Conservation (phyloP, 2,113 vertebrate genomes). For the Ia io region DNA sequence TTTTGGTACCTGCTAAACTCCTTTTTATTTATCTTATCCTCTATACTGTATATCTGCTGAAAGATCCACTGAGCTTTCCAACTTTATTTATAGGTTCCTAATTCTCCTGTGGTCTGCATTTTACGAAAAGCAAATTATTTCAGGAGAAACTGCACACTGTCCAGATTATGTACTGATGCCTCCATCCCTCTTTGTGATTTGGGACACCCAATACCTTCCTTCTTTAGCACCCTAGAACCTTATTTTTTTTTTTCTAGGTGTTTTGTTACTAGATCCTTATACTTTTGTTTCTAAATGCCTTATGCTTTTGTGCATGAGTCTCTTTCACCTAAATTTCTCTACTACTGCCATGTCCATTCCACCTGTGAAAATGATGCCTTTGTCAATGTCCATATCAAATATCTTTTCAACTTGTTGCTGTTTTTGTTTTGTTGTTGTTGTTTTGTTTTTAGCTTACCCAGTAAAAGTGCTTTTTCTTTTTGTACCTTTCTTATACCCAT, state of each 20-base stretch:
- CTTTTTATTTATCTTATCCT: neutral
- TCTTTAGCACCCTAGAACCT: neutral
- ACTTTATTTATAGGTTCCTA: neutral
- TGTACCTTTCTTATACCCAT: neutral
- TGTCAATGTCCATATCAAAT: neutral
- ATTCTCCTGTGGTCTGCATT: neutral
- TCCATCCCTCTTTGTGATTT: neutral
- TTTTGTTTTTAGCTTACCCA: neutral
- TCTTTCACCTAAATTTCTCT: neutral
- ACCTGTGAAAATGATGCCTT: neutral
- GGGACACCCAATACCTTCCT: neutral
- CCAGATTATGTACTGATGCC: neutral
- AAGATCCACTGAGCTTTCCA: neutral
- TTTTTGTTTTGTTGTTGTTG: too few species aligned
- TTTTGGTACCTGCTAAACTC: neutral
- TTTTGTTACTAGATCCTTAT: neutral
- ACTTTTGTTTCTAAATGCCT: neutral
- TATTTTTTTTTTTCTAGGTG: neutral
- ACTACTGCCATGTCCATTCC: accelerated
- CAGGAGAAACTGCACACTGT: neutral
- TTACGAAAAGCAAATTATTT: neutral
- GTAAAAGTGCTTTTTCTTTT: neutral
- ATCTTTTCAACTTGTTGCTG: neutral
- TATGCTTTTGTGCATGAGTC: neutral
- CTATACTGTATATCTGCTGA: neutral